These are phyloP conservation scores for Corythaixoides concolor DNA, from an alignment of 2,113 vertebrate species.

Conservation along the genomic window DNA sequence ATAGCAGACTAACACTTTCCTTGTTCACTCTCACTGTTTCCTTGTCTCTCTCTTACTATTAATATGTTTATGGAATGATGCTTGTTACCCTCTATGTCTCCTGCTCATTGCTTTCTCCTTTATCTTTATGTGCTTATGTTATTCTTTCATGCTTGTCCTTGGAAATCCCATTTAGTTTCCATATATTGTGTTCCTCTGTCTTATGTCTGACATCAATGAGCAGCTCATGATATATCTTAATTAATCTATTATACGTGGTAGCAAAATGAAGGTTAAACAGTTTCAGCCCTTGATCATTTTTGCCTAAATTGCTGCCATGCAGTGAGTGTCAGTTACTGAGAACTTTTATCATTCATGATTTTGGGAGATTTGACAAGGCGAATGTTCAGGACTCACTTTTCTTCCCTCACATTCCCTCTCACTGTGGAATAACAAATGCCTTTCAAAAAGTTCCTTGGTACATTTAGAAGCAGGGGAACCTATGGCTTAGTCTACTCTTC, in stretches of 20 bases:
- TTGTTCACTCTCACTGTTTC: no score
- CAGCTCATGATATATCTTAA: background rate
- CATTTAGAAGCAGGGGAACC: background rate
- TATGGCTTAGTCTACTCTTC: background rate
- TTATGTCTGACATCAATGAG: background rate
- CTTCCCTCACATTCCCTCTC: background rate
- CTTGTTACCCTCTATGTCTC: background rate
- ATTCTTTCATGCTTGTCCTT: background rate
- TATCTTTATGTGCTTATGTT: background rate
- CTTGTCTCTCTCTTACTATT: background rate
- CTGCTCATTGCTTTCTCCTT: background rate
- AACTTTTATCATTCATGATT: background rate
- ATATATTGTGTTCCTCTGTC: background rate
- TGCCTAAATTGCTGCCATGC: background rate
- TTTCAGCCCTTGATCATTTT: background rate
- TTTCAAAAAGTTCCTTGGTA: background rate
- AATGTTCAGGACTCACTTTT: background rate
- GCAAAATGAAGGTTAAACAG: constrained; percentile 3
- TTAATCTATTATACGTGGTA: background rate
- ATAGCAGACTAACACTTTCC: background rate
- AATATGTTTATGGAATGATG: background rate
- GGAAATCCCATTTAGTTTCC: background rate
- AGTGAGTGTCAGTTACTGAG: background rate
- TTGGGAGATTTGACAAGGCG: background rate
- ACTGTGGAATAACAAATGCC: background rate